Evolutionary conservation across 2,888 invertebrate genomes (phyloP), one percentile per base, ranked within the genome.

Genomic region (Tridacna gigas): DNA sequence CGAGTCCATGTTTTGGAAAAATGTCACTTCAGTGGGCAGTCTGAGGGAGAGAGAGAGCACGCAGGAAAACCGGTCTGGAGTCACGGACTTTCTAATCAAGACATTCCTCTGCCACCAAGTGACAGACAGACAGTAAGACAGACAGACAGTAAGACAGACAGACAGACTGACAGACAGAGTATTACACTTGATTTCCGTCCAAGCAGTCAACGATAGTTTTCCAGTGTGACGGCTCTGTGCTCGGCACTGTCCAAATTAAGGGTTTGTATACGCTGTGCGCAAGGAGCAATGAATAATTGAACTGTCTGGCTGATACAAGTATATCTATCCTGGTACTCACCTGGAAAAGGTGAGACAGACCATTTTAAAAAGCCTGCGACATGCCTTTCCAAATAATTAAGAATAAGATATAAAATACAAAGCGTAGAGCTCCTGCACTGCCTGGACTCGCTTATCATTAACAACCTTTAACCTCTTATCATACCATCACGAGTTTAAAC

Each of bases 231-330:
- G 71, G 71, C 22, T 71, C 71, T 20, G 18, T 18, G 18, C 18
- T 71, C 51, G 71, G 71, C 25, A 71, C 25, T 2, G 71, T 51
- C 71, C 71, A 71, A 20, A 71, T 71, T 15, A 71, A 71, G 11
- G 71, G 71, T 25, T 51, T 48, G 48, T 45, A 51, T 0, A 18
- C 51, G 25, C 71, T 51, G 51, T 47, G 7, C 7, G 71, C 71
- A 9, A 71, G 20, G 22, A 71, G 20, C 12, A 71, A 25, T 15
- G 71, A 22, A 26, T 71, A 71, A 51, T 71, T 71, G 51, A 71
- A 71, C 51, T 71, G 71, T 51, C 51, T n/a, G 7, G 71, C 71
- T 26, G 71, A 71, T 22, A 71, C 4, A n/a, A 25, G 26, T n/a
- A 71, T 51, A 15, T 51, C 13, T 9, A 71, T 51, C 48, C 5